Conservation (phyloP, 2,113 vertebrate genomes). For the Bos indicus region DNA sequence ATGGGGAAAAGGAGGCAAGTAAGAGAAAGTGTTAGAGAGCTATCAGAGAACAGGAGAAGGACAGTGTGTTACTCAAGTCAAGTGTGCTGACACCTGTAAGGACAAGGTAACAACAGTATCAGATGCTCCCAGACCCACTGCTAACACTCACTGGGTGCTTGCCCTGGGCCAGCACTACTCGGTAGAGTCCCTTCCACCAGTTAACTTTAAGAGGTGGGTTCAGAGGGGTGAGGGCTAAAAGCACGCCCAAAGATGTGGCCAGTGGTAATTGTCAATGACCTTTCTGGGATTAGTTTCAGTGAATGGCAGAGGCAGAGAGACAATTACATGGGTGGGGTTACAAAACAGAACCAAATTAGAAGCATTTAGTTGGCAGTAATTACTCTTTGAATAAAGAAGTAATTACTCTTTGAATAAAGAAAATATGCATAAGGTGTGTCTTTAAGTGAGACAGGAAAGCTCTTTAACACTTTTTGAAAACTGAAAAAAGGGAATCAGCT, state of each 20-base stretch:
- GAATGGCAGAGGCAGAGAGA: background rate
- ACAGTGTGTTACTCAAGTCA: background rate
- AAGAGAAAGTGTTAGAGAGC: background rate
- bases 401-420: no score
- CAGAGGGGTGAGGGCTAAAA: background rate
- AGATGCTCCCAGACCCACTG: no score
- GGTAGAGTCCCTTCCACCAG: background rate
- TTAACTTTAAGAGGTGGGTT: background rate
- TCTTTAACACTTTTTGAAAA: background rate
- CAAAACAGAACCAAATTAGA: background rate
- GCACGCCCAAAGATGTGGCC: background rate
- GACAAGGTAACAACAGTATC: accelerated
- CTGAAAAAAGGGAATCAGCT: background rate
- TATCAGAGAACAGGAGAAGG: no score
- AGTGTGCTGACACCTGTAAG: background rate
- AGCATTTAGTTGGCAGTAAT: background rate
- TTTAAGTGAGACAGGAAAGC: background rate
- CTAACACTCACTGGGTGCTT: background rate
- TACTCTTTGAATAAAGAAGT: no score
- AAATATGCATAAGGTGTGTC: background rate
- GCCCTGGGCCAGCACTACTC: background rate
- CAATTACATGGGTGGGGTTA: background rate
- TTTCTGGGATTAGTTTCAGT: background rate
- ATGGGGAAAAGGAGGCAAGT: background rate
- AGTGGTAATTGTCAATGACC: accelerated